Evolutionary conservation across 2,888 invertebrate genomes (phyloP), one percentile per base, ranked within the genome.

Genomic region (Cheilosia pagana): DNA sequence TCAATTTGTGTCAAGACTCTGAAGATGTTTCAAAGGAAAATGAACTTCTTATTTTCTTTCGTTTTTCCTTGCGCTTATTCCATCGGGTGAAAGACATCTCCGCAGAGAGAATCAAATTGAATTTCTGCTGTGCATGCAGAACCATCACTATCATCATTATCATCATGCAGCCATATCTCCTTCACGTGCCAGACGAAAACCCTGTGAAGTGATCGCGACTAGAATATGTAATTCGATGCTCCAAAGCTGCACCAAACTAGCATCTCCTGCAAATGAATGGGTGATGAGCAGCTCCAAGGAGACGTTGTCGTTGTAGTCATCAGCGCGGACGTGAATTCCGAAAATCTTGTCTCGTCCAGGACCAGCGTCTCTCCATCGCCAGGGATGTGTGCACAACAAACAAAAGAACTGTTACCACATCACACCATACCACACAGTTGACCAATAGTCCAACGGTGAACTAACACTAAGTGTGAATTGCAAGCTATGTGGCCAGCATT

Each of bases 131-230:
- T 81, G 85, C 85, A 85, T 85, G 79, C 81, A 85, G 85, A 85
- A 85, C 81, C 63, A 55, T 57, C 79, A 79, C 59, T 52, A 67
- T 67, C 75, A 53, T 71, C 71, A 71, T 78, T 57, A 53, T 79
- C 78, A 62, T 71, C 79, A 76, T 85, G 79, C 70, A 79, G 85
- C 79, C 75, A 67, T 76, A 85, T 85, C 75, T 85, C 41, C 65
- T 71, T 55, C 85, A 85, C 85, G 85, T 85, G 81, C 85, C 85
- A 85, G 85, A 85, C 85, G 71, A 81, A 81, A 81, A 75, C 85
- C 79, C 81, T 81, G 85, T 85, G 85, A 85, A 85, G 52, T 79
- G 85, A 85, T 85, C 85, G 85, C 85, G 85, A 85, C 85, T 81
- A 71, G 85, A 85, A 85, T 85, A 75, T 81, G 76, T 85, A 85